Evolutionary conservation across 1,140 invertebrate species (phyloP), one percentile per base, ranked within the genome.

Genomic region (Ostrea denselamellosa): DNA sequence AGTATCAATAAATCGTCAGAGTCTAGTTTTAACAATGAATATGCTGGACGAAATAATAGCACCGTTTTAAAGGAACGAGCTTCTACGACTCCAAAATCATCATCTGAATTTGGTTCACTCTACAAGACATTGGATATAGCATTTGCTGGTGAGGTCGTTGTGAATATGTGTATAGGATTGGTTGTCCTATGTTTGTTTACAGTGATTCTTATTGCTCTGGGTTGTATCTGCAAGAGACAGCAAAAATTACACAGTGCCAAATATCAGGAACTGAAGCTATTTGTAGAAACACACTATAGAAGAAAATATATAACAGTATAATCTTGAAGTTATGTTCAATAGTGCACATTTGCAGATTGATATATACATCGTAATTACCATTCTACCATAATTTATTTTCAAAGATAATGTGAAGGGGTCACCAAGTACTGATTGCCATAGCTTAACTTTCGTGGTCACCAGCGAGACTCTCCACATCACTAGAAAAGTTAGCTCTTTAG

Each of bases 261-360:
- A 83, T 83, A 83, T 19, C 19, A 83, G 19, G 82, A 83, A 83
- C 44, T 83, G 7, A 83, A 83, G 82, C 82, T 53, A 14, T 83
- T 83, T 22, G 82, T 83, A 22, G 82, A 83, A 52, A 83, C 82
- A 10, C 82, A 83, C 22, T 83, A 83, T 34, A 51, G 82, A 34
- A 52, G 5, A 19, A 83, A 25, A 54, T 83, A 83, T 53, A 34
- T 83, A 19, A 62, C 56, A 17, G 56, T 62, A n/a, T 62, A 62
- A 62, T 17, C 7, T 17, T 62, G 17, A 1, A 62, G 17, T 62
- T 14, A 19, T 62, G 12, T 62, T 62, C n/a, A 5, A 19, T n/a
- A 62, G 17, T 62, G 1, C 34, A 44, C 34, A 44, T 44, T 44
- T 44, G 34, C 34, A 44, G 34, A 44, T 44, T 44, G 34, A 44